Conservation (phyloP, 2,888 invertebrate species). For the Metopia argyrocephala region DNA sequence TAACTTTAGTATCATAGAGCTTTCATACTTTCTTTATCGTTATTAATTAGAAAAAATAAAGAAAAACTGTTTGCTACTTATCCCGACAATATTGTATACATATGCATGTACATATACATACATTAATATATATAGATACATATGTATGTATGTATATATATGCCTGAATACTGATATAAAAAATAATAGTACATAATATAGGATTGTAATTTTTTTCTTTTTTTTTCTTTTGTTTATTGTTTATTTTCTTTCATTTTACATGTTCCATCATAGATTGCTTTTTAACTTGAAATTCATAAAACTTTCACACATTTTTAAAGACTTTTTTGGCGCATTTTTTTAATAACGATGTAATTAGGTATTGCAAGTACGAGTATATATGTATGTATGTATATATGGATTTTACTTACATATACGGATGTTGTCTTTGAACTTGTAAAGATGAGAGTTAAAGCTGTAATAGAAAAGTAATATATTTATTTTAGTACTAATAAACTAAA, state of each 20-base stretch:
- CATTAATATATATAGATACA: not conserved
- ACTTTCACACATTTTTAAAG: not conserved
- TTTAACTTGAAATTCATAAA: not conserved
- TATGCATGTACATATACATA: not conserved
- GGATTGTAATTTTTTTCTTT: not conserved
- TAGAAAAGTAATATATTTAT: not conserved
- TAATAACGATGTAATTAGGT: not conserved
- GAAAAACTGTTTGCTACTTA: conserved; percentile 37
- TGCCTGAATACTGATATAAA: not conserved
- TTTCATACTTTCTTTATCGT: too few relatives aligned
- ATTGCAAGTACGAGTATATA: not conserved
- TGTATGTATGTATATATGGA: too few relatives aligned
- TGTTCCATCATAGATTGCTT: not conserved
- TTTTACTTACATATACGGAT: not conserved
- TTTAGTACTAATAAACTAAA: conserved; percentile 16
- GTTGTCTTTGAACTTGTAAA: not conserved
- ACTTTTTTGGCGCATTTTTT: not conserved
- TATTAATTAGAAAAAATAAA: too few relatives aligned
- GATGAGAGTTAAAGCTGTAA: not conserved
- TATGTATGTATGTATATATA: not conserved
- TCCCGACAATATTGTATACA: conserved; percentile 28
- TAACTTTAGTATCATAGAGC: too few relatives aligned
- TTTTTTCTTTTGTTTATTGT: too few relatives aligned
- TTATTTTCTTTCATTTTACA: too few relatives aligned
- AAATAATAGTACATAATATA: too few relatives aligned